Evolutionary conservation across 2,113 vertebrate genomes (phyloP), one percentile per base, ranked within the genome.

Genomic region (Eira barbara): DNA sequence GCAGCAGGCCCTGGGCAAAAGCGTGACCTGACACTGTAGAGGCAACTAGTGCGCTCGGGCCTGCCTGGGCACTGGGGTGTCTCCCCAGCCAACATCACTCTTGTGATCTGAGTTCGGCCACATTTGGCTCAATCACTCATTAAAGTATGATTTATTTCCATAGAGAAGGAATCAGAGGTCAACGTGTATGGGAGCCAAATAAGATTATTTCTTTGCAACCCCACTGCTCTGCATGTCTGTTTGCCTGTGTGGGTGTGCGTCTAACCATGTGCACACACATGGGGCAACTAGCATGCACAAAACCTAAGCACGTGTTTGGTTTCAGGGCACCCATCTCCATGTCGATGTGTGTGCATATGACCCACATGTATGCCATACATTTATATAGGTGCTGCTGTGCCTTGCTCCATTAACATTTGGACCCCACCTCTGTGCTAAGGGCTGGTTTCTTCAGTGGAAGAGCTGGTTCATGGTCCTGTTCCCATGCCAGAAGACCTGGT

Each of bases 221-320:
- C 23, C 13, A 10, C 1, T 52, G 65, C 52, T 52, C 65, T 7
- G 6, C 9, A 23, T 10, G 25, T 63, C 27, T 1, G 6, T 47
- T 67, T 88, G 31, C 23, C 36, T 31, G 4, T 67, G 57, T 36
- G 78, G 4, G 8, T 27, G 39, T 34, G 6, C 61, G 12, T 67
- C 13, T 45, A 13, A 20, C n/a, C 36, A n/a, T 18, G 31, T 1
- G 55, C 57, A 61, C 36, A 47, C 29, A 65, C 59, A 8, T 20
- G 1, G 29, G 34, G 29, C 14, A 15, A 9, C 23, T 1, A 8
- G 12, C 11, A 10, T 5, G 5, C 4, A 31, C 20, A 11, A 7
- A 82, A 13, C 25, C 86, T 9, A 55, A 73, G 18, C 4, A 2
- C 23, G 23, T 4, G 36, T 49, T 49, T 49, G 65, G 49, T 18